A percentile compares a stretch with the other conserved stretches of the same genome.
phyloP scores from a whole-genome alignment of 1,140 invertebrate genomes.

The Vanessa atalanta region DNA sequence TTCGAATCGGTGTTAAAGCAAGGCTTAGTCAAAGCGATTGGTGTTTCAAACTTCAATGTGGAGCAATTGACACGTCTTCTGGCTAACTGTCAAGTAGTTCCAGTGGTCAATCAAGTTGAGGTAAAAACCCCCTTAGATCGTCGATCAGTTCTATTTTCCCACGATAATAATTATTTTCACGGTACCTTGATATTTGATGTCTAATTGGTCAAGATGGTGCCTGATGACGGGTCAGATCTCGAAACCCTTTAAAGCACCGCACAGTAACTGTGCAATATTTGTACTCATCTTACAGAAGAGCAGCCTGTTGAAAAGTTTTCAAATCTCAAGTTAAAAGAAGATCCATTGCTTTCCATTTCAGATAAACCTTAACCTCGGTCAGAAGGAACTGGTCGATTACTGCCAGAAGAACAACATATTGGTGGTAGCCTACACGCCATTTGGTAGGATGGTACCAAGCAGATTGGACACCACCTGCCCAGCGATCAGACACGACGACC shows the following conservation, averaged over 20 bases:
- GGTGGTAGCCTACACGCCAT: conserved; percentile 89
- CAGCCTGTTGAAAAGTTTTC: no score
- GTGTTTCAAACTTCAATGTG: conserved; percentile 93
- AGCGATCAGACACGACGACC: conserved; percentile 83
- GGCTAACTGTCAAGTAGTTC: conserved; percentile 84
- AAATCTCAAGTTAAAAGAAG: no score
- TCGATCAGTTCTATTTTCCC: background rate
- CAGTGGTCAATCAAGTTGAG: conserved; percentile 90
- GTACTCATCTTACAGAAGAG: no score
- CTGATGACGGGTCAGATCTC: no score
- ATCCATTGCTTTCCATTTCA: conserved; percentile 34
- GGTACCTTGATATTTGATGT: no score
- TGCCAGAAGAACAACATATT: conserved; percentile 86
- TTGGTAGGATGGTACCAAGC: conserved; percentile 84
- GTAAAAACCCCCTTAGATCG: conserved; percentile 36
- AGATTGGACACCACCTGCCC: conserved; percentile 82
- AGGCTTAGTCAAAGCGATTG: conserved; percentile 89
- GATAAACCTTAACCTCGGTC: conserved; percentile 86
- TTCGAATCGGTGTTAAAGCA: conserved; percentile 87
- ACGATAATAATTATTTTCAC: no score
- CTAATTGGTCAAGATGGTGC: no score
- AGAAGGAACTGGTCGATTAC: conserved; percentile 86
- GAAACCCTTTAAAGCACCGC: no score
- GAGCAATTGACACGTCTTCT: conserved; percentile 88
- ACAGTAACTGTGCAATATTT: no score